These are phyloP conservation scores for Meloidogyne floridensis DNA, from an alignment of 1,140 invertebrate species.

Conservation along the genomic window DNA sequence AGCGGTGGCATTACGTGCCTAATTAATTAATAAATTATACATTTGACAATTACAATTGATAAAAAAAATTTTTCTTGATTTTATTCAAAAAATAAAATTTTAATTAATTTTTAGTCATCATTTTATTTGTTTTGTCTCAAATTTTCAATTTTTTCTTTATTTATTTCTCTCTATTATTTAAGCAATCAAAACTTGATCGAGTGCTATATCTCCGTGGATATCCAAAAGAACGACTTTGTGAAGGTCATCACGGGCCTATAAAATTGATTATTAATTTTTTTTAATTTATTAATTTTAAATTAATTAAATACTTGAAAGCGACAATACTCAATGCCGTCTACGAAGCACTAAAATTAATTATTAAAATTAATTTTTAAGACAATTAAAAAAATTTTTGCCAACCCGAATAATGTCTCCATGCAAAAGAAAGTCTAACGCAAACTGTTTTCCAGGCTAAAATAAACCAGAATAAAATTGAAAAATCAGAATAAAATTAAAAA, in stretches of 20 bases:
- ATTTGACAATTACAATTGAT: too few relatives aligned
- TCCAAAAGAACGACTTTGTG: conserved; percentile 22
- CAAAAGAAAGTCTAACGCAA: conserved; percentile 33
- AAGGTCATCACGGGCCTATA: neutral
- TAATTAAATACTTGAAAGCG: conserved; percentile 11
- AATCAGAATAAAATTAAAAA: neutral
- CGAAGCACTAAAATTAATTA: conserved; percentile 34
- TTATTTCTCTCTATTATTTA: neutral
- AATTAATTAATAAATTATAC: neutral
- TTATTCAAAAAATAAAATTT: too few relatives aligned
- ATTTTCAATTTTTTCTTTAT: neutral
- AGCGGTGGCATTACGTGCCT: conserved; percentile 7
- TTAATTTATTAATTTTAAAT: neutral
- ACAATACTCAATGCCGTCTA: conserved; percentile 31
- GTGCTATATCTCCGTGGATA: conserved; percentile 28
- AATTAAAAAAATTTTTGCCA: too few relatives aligned
- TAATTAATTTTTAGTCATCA: neutral
- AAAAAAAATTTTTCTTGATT: too few relatives aligned
- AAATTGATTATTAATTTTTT: too few relatives aligned
- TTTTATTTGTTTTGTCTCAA: neutral
- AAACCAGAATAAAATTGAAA: neutral
- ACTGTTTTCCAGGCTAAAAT: conserved; percentile 21
- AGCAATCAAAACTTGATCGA: conserved; percentile 36
- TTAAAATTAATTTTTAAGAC: neutral
- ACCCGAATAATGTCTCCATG: conserved; percentile 28